Evolutionary conservation across 2,113 vertebrate species (phyloP).

Genomic region (Mus spicilegus): DNA sequence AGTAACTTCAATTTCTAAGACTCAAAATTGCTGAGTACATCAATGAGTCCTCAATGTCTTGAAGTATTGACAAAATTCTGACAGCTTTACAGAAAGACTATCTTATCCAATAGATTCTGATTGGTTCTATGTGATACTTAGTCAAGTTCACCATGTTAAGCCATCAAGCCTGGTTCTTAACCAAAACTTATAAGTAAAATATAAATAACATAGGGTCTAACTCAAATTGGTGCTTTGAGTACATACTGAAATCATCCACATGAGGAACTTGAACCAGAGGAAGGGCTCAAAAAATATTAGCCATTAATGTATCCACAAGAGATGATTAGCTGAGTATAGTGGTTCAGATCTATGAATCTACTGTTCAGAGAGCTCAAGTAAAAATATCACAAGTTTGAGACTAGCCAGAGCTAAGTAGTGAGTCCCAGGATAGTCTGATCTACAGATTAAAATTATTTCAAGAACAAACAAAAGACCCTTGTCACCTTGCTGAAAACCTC

Average conservation of each 20-base stretch:
- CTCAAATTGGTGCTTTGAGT: background rate
- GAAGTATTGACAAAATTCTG: background rate
- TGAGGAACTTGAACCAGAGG: background rate
- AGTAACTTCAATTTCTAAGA: conserved; percentile 3
- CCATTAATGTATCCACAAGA: background rate
- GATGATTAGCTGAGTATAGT: background rate
- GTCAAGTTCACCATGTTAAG: background rate
- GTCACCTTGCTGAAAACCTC: background rate
- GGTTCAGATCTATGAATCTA: background rate
- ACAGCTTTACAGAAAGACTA: background rate
- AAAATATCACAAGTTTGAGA: background rate
- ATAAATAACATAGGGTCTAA: background rate
- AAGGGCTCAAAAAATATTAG: background rate
- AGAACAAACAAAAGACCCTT: background rate
- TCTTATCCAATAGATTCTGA: background rate
- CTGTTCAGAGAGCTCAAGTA: background rate
- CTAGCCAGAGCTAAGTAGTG: background rate
- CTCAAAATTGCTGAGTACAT: background rate
- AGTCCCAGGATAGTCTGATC: background rate
- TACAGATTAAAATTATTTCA: background rate
- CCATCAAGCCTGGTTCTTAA: background rate
- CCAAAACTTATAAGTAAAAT: background rate
- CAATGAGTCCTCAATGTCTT: background rate
- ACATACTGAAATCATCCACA: background rate
- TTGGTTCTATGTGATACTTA: background rate